Conservation (phyloP, 2,797 vertebrate species). For the Pipistrellus nathusii region DNA sequence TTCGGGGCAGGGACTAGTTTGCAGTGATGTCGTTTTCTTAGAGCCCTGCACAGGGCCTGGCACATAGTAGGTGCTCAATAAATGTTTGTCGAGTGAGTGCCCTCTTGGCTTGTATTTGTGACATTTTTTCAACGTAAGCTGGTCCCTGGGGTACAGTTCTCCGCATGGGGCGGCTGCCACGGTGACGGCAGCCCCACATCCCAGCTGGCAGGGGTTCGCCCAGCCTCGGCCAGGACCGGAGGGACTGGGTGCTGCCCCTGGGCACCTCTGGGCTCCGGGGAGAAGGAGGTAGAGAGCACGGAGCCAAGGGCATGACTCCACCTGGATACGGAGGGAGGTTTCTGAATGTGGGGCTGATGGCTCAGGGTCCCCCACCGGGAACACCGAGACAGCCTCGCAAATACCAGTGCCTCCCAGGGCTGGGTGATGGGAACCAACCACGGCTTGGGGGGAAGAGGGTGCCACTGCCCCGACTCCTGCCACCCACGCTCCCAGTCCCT, state of each 20-base stretch:
- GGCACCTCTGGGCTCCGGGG: not conserved
- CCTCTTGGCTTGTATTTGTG: not conserved
- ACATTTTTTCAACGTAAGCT: not conserved
- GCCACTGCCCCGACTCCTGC: not conserved
- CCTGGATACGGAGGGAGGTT: not conserved
- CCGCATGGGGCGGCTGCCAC: not conserved
- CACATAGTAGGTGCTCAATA: conserved; percentile 57
- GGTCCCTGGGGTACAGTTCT: not conserved
- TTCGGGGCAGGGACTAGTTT: not conserved
- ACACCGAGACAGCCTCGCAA: not conserved
- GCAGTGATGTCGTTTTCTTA: not conserved
- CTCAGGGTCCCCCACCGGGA: not conserved
- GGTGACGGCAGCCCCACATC: not conserved
- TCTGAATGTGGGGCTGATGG: accelerated
- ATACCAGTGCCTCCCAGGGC: not conserved
- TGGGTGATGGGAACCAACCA: not conserved
- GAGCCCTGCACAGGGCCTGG: not conserved
- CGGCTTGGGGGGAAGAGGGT: not conserved
- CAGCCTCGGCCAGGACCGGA: not conserved
- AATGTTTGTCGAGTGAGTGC: conserved; percentile 45
- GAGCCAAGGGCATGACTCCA: not conserved
- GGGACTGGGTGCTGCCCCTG: not conserved
- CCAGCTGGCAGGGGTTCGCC: not conserved
- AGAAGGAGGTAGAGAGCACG: not conserved
- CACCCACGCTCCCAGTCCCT: too few relatives aligned